phyloP scores from a whole-genome alignment of 2,797 vertebrate genomes.

The Kryptolebias ocellatus region DNA sequence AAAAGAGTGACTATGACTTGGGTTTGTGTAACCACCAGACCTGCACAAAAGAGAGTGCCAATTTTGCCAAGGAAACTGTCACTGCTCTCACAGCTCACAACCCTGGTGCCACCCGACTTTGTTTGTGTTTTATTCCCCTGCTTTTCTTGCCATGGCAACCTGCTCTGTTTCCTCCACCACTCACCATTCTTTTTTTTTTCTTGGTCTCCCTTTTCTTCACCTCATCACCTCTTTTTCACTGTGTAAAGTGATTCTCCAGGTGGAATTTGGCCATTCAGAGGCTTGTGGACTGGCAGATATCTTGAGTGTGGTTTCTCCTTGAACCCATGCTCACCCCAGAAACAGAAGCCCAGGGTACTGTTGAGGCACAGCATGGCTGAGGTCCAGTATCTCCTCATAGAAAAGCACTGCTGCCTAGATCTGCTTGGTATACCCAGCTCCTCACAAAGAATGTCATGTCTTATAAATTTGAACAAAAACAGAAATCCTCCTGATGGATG shows the following conservation, averaged over 20 bases:
- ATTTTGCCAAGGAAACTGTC: slow-evolving; percentile 68
- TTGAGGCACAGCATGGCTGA: slow-evolving; percentile 52
- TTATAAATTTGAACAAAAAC: slow-evolving; percentile 65
- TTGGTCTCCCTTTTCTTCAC: slow-evolving; percentile 54
- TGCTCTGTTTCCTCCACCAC: slow-evolving; percentile 61
- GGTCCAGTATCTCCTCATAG: slow-evolving; percentile 64
- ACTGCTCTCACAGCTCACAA: slow-evolving; percentile 61
- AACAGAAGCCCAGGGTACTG: slow-evolving; percentile 59
- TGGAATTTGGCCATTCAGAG: slow-evolving; percentile 66
- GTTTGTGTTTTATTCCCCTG: slow-evolving; percentile 75
- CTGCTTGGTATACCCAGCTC: slow-evolving; percentile 24
- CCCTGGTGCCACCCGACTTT: slow-evolving; percentile 68
- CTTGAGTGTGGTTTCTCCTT: slow-evolving; percentile 66
- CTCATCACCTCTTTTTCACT: slow-evolving; percentile 53
- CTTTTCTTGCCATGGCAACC: slow-evolving; percentile 79
- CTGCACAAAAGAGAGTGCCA: slow-evolving; percentile 46
- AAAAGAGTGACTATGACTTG: slow-evolving; percentile 9
- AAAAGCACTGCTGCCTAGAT: slow-evolving; percentile 50
- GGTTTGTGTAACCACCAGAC: slow-evolving; percentile 52
- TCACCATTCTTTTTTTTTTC: slow-evolving; percentile 58
- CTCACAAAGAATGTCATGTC: slow-evolving; percentile 62
- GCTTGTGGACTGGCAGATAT: slow-evolving; percentile 67
- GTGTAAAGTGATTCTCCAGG: slow-evolving; percentile 75
- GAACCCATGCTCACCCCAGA: slow-evolving; percentile 63
- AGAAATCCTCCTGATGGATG: slow-evolving; percentile 46